Evolutionary conservation across 2,888 invertebrate genomes (phyloP), one percentile per base, ranked within the genome.

Genomic region (Tenthredo livida): DNA sequence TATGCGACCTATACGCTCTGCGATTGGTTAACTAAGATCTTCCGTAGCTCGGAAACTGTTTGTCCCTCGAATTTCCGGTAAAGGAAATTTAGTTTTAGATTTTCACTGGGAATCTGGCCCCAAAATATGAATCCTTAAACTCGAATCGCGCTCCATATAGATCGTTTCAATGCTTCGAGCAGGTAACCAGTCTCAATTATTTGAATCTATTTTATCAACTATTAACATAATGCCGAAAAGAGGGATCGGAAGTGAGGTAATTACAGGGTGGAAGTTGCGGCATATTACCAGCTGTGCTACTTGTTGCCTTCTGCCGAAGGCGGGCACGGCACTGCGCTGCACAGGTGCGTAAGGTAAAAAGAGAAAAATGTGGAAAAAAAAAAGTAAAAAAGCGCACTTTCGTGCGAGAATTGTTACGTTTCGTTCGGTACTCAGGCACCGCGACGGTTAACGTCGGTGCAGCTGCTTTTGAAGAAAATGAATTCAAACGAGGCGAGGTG

Each of bases 321-420:
- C 65, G 65, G 65, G 4, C 54, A 54, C 9, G 61, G 61, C 17
- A 9, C 15, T 33, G 29, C 12, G 2, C 7, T 47, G n/a, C 54
- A 54, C 77, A 77, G 54, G 50, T 77, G 77, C 17, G 77, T 50
- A 9, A 17, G 10, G 9, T 17, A 33, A 54, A 73, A 21, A 73
- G n/a, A 37, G 17, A 72, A 15, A 72, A 40, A 17, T 9, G 12
- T 6, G 33, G 37, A 40, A 9, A 25, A 7, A 10, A 33, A 50
- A 50, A 17, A 77, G 29, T 1, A 77, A 77, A 40, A 43, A 73
- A 10, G 72, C 29, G 29, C 9, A 43, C 37, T 73, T 73, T 73
- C 72, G 43, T 73, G 40, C 40, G 72, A 73, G 72, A 73, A 73
- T 25, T 12, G 50, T 77, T 54, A 77, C 77, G 77, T 77, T 77